Conservation (phyloP, 2,113 vertebrate species). For the Coracopsis vasa region DNA sequence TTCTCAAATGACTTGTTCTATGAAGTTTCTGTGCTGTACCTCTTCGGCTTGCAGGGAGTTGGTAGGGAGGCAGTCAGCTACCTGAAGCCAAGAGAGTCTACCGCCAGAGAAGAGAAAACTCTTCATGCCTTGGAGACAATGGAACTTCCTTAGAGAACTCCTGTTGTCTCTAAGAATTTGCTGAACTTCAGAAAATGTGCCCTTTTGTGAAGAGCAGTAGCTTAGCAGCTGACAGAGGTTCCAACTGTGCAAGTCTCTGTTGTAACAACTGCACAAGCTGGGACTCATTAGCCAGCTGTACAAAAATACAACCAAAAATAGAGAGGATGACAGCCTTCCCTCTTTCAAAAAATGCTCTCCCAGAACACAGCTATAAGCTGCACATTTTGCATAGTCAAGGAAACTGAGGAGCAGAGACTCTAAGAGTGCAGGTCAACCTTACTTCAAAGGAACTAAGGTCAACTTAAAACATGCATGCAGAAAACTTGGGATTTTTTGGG, state of each 20-base stretch:
- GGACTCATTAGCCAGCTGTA: background rate
- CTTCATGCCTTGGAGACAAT: background rate
- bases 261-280: background rate
- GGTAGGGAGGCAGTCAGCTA: background rate
- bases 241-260: background rate
- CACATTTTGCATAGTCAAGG: background rate
- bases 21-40: background rate
- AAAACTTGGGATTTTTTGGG: background rate
- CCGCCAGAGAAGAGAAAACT: background rate
- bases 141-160: background rate
- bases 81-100: background rate
- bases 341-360: background rate
- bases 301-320: background rate
- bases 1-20: background rate
- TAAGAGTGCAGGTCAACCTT: background rate
- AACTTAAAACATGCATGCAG: background rate
- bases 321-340: background rate
- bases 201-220: background rate
- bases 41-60: background rate
- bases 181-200: background rate
- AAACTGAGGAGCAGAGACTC: background rate
- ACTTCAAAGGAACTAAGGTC: background rate
- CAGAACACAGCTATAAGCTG: background rate
- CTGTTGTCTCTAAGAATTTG: background rate
- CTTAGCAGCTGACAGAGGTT: background rate